Evolutionary conservation across 2,888 invertebrate genomes (phyloP).

Genomic region (Epiblema foenella): DNA sequence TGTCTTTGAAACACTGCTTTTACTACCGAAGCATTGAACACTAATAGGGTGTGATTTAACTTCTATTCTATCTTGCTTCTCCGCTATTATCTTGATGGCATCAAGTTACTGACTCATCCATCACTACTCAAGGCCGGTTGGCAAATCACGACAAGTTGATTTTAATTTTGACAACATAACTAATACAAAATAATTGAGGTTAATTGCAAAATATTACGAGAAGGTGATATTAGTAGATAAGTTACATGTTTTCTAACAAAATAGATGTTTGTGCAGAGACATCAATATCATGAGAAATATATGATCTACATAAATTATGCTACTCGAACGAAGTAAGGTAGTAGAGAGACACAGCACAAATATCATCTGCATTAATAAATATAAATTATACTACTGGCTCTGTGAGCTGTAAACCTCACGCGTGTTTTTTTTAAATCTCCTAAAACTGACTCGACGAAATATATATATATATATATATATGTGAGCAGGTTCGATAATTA

Average conservation of each 20-base stretch:
- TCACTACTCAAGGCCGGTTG: conserved; percentile 27
- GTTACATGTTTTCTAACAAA: not conserved
- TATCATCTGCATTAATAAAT: too few species aligned
- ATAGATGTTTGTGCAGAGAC: not conserved
- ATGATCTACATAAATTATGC: not conserved
- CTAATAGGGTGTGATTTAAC: conserved; percentile 31
- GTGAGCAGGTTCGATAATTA: too few species aligned
- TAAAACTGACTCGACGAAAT: too few species aligned
- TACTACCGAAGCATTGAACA: conserved; percentile 24
- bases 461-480: too few species aligned
- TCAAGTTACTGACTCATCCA: conserved; percentile 34
- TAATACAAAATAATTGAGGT: not conserved
- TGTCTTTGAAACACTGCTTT: conserved; percentile 15
- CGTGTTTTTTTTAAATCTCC: too few species aligned
- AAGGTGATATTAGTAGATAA: not conserved
- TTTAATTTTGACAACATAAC: conserved; percentile 18
- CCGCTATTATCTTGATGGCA: conserved; percentile 32
- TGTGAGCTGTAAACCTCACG: too few species aligned
- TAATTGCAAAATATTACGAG: conserved; percentile 4
- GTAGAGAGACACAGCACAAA: too few species aligned
- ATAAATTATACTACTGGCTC: too few species aligned
- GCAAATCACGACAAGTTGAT: conserved; percentile 21
- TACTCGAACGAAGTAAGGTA: not conserved
- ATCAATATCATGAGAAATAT: not conserved
- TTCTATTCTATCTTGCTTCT: conserved; percentile 22